phyloP scores from a whole-genome alignment of 2,113 vertebrate genomes.

The Anarhynchus alexandrinus region DNA sequence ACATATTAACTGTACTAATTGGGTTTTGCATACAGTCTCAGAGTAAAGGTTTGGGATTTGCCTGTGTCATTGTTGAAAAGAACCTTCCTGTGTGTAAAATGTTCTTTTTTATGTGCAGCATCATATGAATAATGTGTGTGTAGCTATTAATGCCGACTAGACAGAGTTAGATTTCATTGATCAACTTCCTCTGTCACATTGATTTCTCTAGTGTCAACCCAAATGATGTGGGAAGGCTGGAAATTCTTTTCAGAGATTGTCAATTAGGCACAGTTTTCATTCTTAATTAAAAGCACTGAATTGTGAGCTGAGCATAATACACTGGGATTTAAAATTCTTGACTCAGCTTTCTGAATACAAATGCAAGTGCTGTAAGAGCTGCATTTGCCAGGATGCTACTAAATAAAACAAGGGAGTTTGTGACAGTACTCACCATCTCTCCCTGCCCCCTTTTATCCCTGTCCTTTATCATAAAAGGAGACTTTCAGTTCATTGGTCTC shows the following conservation, averaged over 20 bases:
- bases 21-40: not conserved
- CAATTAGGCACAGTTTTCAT: slow-evolving; percentile 67
- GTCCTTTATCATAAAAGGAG: not conserved
- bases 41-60: not conserved
- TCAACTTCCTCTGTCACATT: slow-evolving; percentile 34
- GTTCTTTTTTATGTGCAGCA: not conserved
- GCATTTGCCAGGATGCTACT: not conserved
- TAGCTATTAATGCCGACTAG: not conserved
- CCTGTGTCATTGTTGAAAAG: not conserved
- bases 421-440: not conserved
- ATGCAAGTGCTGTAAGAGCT: slow-evolving; percentile 23
- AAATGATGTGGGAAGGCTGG: slow-evolving; percentile 57
- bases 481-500: not conserved
- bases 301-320: slow-evolving; percentile 54
- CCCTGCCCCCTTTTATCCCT: not conserved
- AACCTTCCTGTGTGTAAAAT: not conserved
- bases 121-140: not conserved
- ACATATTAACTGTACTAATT: not conserved
- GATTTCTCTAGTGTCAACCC: slow-evolving; percentile 46
- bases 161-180: slow-evolving; percentile 16
- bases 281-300: slow-evolving; percentile 66
- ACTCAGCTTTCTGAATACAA: slow-evolving; percentile 61
- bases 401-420: not conserved
- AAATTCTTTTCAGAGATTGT: slow-evolving; percentile 59
- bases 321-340: slow-evolving; percentile 53